Evolutionary conservation across 2,797 vertebrate species (phyloP).

Genomic region (Crenichthys baileyi): DNA sequence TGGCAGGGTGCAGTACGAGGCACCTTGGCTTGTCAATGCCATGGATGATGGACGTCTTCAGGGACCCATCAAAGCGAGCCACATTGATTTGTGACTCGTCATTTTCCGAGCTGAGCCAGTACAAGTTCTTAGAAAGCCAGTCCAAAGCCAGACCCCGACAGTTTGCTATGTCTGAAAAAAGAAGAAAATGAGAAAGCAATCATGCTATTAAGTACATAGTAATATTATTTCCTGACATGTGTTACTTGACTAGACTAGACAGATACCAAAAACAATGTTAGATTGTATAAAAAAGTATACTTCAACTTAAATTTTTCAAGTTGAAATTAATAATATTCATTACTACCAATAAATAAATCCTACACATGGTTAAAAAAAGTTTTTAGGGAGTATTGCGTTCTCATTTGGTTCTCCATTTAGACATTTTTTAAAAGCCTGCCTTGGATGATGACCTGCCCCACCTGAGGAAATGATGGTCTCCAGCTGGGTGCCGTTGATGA

Average conservation of each 20-base stretch:
- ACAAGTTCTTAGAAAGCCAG: conserved; percentile 98
- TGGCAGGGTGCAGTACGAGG: conserved; percentile 93
- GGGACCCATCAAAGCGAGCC: conserved; percentile 94
- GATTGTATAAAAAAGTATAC: background rate
- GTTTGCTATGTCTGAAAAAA: conserved; percentile 90
- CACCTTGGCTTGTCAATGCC: conserved; percentile 98
- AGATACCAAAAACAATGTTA: background rate
- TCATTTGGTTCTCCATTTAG: background rate
- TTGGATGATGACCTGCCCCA: conserved; percentile 43
- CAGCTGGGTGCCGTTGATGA: conserved; percentile 95
- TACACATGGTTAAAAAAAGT: background rate
- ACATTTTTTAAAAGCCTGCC: background rate
- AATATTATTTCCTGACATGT: background rate
- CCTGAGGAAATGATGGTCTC: conserved; percentile 97
- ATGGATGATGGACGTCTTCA: conserved; percentile 98
- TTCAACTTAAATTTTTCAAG: background rate
- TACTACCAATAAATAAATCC: background rate
- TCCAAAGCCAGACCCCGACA: conserved; percentile 95
- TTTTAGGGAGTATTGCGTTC: background rate
- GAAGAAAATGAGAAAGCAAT: conserved; percentile 8
- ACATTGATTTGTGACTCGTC: conserved; percentile 99
- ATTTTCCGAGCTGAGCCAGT: conserved; percentile 98
- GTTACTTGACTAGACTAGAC: background rate
- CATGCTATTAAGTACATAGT: background rate
- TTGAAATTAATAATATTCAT: background rate